Evolutionary conservation across 2,888 invertebrate species (phyloP), one percentile per base, ranked within the genome.

Genomic region (Desoria tigrina): DNA sequence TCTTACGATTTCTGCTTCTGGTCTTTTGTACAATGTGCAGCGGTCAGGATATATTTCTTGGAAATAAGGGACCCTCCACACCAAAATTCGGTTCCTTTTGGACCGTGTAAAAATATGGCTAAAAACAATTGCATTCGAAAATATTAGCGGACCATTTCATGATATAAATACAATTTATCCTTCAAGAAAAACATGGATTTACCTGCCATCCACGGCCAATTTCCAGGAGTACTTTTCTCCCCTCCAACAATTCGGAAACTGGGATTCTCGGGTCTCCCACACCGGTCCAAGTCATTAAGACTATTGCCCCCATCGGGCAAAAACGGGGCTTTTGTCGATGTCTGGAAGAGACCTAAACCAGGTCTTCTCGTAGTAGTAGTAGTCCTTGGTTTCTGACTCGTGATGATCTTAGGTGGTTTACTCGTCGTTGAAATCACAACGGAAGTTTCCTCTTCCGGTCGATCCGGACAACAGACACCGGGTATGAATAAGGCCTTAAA

Each of bases 11-110:
- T 86, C 79, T 94, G 94, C 76, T 90, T 86, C 1, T 90, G 89
- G 79, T 94, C 94, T 70, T 90, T 85, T 0, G 95, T 94, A 78
- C 95, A 95, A 84, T 95, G 95, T 0, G 95, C 94, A 1, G 95
- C 94, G 0, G 94, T 94, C 6, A 95, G 78, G 77, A 92, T 86
- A 78, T 93, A 90, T 57, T 86, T 85, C 42, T 86, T 82, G n/a
- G 89, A 88, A 55, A 95, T 87, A 51, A 95, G 81, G 0, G 92
- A 90, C 1, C 94, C 95, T 0, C 94, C 94, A 78, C 95, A 95
- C 94, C 94, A 94, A 82, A 93, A 94, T 80, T 93, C 93, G 0
- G 90, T 87, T 27, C 92, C 85, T 76, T 89, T 86, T 42, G 88
- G 86, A 9, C 92, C 93, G 78, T 92, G 92, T 54, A 94, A 83